These are phyloP conservation scores for Actinostola sp. DNA, from an alignment of 92 coral and sea anemone genomes.

Conservation along the genomic window DNA sequence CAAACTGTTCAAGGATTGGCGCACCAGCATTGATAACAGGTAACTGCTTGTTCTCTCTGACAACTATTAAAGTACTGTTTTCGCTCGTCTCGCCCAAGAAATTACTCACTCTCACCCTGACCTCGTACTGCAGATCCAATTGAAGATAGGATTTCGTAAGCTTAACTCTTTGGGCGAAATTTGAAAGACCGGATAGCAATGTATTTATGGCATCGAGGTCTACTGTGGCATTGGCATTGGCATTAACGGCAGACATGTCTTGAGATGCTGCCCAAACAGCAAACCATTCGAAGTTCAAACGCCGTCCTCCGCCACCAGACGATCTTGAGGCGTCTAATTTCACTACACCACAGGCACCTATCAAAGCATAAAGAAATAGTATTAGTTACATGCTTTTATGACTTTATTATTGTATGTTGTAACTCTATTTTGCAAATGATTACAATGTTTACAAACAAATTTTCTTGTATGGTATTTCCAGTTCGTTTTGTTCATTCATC, in stretches of 20 bases:
- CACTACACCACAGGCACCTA: conserved; percentile 64
- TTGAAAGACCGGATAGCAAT: not conserved
- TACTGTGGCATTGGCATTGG: conserved; percentile 29
- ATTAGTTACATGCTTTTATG: no score
- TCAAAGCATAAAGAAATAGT: not conserved
- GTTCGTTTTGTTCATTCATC: no score
- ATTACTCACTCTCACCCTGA: conserved; percentile 57
- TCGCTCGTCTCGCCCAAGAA: conserved; percentile 58
- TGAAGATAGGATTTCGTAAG: conserved; percentile 17
- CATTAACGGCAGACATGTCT: conserved; percentile 17
- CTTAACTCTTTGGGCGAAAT: conserved; percentile 8
- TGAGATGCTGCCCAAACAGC: conserved; percentile 52
- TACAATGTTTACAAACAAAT: no score
- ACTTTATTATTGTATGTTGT: no score
- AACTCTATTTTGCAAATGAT: no score
- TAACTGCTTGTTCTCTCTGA: conserved; percentile 55
- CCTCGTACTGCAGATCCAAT: conserved; percentile 54
- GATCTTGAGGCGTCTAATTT: conserved; percentile 53
- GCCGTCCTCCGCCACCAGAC: conserved; percentile 72
- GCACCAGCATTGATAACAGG: conserved; percentile 57
- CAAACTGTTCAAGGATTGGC: conserved; percentile 26
- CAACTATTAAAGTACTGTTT: conserved; percentile 35
- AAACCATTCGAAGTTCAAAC: conserved; percentile 47
- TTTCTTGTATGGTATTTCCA: no score
- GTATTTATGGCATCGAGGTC: conserved; percentile 40